Percentiles rank a stretch among this genome's conserved stretches.
phyloP scores from a whole-genome alignment of 2,797 vertebrate species.

The Sebastes wilsoni region DNA sequence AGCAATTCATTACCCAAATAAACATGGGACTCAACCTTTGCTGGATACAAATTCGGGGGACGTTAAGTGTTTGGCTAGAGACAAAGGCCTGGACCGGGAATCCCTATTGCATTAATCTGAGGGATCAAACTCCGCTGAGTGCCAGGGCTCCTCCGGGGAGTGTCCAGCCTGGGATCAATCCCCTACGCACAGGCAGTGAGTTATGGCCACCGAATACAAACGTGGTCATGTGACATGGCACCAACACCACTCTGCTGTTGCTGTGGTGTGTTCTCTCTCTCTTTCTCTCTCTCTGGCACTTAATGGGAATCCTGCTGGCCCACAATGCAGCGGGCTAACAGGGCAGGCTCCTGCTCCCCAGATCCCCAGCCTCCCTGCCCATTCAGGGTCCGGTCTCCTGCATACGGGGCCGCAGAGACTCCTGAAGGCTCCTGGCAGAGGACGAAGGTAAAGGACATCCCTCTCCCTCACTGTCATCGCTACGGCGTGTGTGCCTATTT shows the following conservation, averaged over 20 bases:
- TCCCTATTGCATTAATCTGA: slow-evolving; percentile 91
- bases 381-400: slow-evolving; percentile 64
- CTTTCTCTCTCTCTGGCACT: slow-evolving; percentile 45
- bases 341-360: slow-evolving; percentile 71
- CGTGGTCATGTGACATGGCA: slow-evolving; percentile 88
- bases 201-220: slow-evolving; percentile 96
- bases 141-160: slow-evolving; percentile 88
- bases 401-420: slow-evolving; percentile 63
- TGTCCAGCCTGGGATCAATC: slow-evolving; percentile 89
- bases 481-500: slow-evolving; percentile 70
- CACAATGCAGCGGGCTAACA: slow-evolving; percentile 70
- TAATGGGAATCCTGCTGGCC: slow-evolving; percentile 71
- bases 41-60: slow-evolving; percentile 89
- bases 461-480: slow-evolving; percentile 79
- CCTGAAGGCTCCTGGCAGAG: slow-evolving; percentile 75
- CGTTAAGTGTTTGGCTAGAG: slow-evolving; percentile 85
- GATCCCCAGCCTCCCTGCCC: slow-evolving; percentile 58
- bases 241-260: slow-evolving; percentile 77
- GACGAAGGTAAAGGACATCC: slow-evolving; percentile 82
- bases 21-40: slow-evolving; percentile 91
- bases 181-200: slow-evolving; percentile 86
- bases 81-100: slow-evolving; percentile 88
- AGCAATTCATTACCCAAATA: slow-evolving; percentile 98
- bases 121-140: slow-evolving; percentile 89
- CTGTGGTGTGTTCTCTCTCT: slow-evolving; percentile 49